Evolutionary conservation across 2,888 invertebrate species (phyloP).

Genomic region (Boloria selene): DNA sequence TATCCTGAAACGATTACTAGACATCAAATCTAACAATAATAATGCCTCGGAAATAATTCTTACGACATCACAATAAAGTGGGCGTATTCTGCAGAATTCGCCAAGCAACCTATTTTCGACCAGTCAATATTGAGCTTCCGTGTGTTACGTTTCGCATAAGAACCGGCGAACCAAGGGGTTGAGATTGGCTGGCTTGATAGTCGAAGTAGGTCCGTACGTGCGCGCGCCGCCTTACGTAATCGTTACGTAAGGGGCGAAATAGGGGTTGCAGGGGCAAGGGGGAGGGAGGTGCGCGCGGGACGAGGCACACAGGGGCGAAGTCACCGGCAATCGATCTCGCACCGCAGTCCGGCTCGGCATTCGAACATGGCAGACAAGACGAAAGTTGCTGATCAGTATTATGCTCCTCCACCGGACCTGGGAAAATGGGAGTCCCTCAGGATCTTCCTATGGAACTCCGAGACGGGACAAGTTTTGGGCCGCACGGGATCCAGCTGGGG

Average conservation of each 20-base stretch:
- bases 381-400: conserved; percentile 88
- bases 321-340: conserved; percentile 70
- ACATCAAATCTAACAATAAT: conserved; percentile 30
- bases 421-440: conserved; percentile 93
- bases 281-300: conserved; percentile 47
- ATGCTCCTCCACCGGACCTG: conserved; percentile 89
- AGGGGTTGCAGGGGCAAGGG: conserved; percentile 54
- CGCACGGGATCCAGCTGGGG: conserved; percentile 97
- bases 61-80: conserved; percentile 32
- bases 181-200: conserved; percentile 34
- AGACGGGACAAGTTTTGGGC: conserved; percentile 95
- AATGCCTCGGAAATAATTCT: conserved; percentile 11
- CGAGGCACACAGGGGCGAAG: conserved; percentile 59
- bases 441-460: conserved; percentile 94
- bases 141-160: conserved; percentile 7
- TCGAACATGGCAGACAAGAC: conserved; percentile 88
- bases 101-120: conserved; percentile 39
- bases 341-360: conserved; percentile 74
- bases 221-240: conserved; percentile 78
- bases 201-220: conserved; percentile 59
- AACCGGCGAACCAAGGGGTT: conserved; percentile 30
- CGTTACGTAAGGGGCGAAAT: conserved; percentile 69
- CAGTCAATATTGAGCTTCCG: conserved; percentile 46
- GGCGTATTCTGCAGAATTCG: conserved; percentile 14
- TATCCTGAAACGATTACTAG: conserved; percentile 50